Evolutionary conservation across 2,888 invertebrate species (phyloP).

Genomic region (Cryptocephalus moraei): DNA sequence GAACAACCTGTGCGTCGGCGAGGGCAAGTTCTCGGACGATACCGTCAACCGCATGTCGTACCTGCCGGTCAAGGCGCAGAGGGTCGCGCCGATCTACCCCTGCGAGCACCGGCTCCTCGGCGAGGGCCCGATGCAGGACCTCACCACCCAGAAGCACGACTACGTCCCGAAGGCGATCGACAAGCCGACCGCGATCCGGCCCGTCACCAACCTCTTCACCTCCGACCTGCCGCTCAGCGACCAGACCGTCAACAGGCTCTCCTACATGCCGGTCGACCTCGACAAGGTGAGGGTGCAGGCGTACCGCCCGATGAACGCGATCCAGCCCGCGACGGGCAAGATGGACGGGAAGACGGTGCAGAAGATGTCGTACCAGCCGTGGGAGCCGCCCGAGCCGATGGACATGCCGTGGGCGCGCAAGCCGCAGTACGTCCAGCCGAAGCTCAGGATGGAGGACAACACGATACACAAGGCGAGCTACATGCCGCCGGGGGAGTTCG

Average conservation of each 20-base stretch:
- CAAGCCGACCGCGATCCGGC: slow-evolving; percentile 36
- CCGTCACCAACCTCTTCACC: slow-evolving; percentile 28
- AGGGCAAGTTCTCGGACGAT: slow-evolving; percentile 38
- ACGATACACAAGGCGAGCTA: slow-evolving; percentile 54
- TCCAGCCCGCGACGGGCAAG: slow-evolving; percentile 27
- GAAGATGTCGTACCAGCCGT: slow-evolving; percentile 41
- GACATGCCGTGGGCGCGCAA: slow-evolving; percentile 39
- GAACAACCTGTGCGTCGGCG: slow-evolving; percentile 36
- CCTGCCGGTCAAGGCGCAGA: slow-evolving; percentile 46
- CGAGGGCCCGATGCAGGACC: slow-evolving; percentile 57
- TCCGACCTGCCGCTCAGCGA: slow-evolving; percentile 38
- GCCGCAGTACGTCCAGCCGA: slow-evolving; percentile 35
- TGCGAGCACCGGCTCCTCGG: slow-evolving; percentile 53
- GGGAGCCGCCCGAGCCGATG: slow-evolving; percentile 32
- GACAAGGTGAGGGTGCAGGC: slow-evolving; percentile 28
- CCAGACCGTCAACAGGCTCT: slow-evolving; percentile 48
- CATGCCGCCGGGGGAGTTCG: slow-evolving; percentile 48
- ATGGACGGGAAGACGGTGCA: slow-evolving; percentile 33
- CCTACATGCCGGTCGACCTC: slow-evolving; percentile 40
- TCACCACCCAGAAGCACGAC: slow-evolving; percentile 65
- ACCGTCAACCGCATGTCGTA: slow-evolving; percentile 48
- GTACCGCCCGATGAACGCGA: slow-evolving; percentile 25
- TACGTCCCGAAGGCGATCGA: slow-evolving; percentile 53
- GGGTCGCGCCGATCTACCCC: slow-evolving; percentile 48
- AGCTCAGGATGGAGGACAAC: slow-evolving; percentile 42